Evolutionary conservation across 2,113 vertebrate genomes (phyloP).

Genomic region (Pangasianodon gigas): DNA sequence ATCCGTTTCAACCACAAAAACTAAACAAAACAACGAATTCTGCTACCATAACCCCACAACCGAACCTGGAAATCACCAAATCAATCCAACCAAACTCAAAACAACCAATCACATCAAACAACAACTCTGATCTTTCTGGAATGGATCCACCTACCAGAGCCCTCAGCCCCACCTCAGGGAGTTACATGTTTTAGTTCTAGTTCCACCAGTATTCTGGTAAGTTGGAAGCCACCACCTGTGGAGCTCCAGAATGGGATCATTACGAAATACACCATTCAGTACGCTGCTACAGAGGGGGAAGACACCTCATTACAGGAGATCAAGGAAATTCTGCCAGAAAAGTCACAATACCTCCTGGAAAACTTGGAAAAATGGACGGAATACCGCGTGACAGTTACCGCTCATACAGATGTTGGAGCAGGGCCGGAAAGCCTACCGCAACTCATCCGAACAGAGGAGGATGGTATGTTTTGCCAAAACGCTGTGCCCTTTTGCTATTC

Average conservation of each 20-base stretch:
- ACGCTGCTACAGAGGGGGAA: conserved; percentile 84
- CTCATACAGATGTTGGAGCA: conserved; percentile 93
- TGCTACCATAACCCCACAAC: conserved; percentile 34
- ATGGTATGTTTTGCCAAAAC: conserved; percentile 89
- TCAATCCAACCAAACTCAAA: conserved; percentile 50
- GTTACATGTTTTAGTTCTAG: conserved; percentile 93
- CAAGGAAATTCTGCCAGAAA: conserved; percentile 86
- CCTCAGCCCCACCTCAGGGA: conserved; percentile 94
- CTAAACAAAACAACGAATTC: conserved; percentile 50
- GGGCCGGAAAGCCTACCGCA: conserved; percentile 92
- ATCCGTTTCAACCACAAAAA: conserved; percentile 48
- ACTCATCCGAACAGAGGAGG: conserved; percentile 97
- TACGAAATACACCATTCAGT: conserved; percentile 91
- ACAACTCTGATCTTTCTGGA: conserved; percentile 56
- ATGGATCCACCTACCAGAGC: conserved; percentile 83
- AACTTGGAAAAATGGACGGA: conserved; percentile 99
- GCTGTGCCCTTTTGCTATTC: conserved; percentile 72
- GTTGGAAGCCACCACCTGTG: conserved; percentile 91
- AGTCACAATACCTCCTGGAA: conserved; percentile 92
- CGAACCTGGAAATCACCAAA: conserved; percentile 56
- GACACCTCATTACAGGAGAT: conserved; percentile 81
- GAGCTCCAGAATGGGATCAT: conserved; percentile 96
- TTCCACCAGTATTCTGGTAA: conserved; percentile 99
- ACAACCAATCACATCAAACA: conserved; percentile 53
- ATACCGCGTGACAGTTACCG: conserved; percentile 90